Conservation (phyloP, 2,797 vertebrate genomes). For the Chelidonichthys spinosus region DNA sequence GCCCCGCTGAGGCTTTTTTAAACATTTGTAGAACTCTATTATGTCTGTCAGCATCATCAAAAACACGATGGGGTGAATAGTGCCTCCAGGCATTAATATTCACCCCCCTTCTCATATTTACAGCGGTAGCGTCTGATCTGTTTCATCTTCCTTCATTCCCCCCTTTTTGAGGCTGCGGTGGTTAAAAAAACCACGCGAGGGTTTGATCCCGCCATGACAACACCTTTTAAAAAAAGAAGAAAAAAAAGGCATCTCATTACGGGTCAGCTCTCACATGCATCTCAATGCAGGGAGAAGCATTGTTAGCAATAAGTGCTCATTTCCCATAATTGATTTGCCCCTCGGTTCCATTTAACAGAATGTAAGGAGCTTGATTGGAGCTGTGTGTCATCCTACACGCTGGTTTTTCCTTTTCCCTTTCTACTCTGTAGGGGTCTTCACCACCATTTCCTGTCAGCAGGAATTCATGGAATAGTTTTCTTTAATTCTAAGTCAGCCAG, state of each 20-base stretch:
- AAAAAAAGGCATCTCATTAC: conserved; percentile 47
- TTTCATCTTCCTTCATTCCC: conserved; percentile 29
- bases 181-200: conserved; percentile 17
- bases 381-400: conserved; percentile 23
- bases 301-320: conserved; percentile 53
- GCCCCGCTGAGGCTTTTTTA: conserved; percentile 47
- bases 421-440: background rate
- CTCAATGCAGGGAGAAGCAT: conserved; percentile 16
- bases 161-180: conserved; percentile 4
- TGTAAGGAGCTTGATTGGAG: conserved; percentile 44
- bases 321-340: conserved; percentile 60
- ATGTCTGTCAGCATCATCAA: conserved; percentile 70
- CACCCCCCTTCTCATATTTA: conserved; percentile 64
- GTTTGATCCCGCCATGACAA: conserved; percentile 51
- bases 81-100: conserved; percentile 62
- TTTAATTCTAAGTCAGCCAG: conserved; percentile 9
- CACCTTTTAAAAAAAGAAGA: no score
- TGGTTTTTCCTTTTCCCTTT: conserved; percentile 35
- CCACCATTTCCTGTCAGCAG: background rate
- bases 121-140: conserved; percentile 60
- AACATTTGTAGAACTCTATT: conserved; percentile 66
- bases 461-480: background rate
- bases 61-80: conserved; percentile 35
- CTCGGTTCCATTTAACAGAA: conserved; percentile 50
- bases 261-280: conserved; percentile 12